Evolutionary conservation across 2,888 invertebrate species (phyloP), one percentile per base, ranked within the genome.

Genomic region (Lymantria monacha): DNA sequence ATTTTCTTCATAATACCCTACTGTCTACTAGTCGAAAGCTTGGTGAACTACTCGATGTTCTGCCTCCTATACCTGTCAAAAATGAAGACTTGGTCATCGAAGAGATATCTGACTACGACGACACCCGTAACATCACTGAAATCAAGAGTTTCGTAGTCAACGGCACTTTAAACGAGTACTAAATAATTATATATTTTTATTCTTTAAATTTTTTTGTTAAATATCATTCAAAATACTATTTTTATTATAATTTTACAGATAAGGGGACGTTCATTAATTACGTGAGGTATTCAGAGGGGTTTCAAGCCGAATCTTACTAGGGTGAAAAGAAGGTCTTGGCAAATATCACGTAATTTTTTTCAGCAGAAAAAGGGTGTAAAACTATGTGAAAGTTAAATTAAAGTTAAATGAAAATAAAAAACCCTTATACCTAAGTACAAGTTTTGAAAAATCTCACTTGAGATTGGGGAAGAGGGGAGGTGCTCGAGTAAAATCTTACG

Each of bases 101-200:
- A 53, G 88, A 88, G 63, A 81, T 91, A 12, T 79, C 84, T 1
- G 88, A 88, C 53, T 83, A 86, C 51, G 87, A 86, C 51, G 86
- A 87, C 50, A 69, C 77, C 0, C 79, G 83, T 38, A 87, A 89
- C 51, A 74, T 71, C 9, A 84, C 86, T 0, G 89, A 86, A 57
- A 76, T 91, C 0, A 86, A 87, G 57, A 89, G 78, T 59, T 90
- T 89, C 62, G 79, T 90, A 47, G 86, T 88, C 48, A 85, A 82
- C 57, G 83, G 83, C 51, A 69, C 77, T 3, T 44, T 69, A 9
- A 85, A 72, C 59, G 77, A 84, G 53, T 74, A 70, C 52, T 85
- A 79, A 69, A 50, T 53, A 50, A 22, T 64, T 51, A 68, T 68
- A 45, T 49, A 36, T 50, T 50, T 33, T 69, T 66, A 65, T 66